Base-by-base conservation (phyloP, 2,888 invertebrate genomes). In the Apocheima hispidaria region DNA sequence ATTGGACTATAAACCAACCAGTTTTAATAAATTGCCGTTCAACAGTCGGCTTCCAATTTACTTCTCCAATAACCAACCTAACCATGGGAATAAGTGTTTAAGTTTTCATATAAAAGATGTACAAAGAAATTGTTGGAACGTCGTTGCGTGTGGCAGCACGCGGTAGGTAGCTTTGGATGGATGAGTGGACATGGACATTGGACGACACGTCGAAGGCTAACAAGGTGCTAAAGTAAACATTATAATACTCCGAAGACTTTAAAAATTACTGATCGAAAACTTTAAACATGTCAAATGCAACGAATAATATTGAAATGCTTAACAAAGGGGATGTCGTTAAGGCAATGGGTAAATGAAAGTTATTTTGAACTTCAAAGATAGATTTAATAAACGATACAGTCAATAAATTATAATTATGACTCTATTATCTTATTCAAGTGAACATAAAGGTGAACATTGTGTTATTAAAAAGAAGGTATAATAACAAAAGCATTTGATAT, bases 181-280 rank as follows among this genome's bases (percentile, higher is more conserved):
- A 81, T 78, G 79, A 75, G 76, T 78, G 73, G 73, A 78, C 80
- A 73, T n/a, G n/a, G n/a, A n/a, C n/a, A n/a, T n/a, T n/a, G n/a
- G n/a, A n/a, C n/a, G n/a, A 77, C 77, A 69, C 71, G 70, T 65
- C 72, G 88, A 90, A 90, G 90, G 90, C 78, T 83, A 90, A 88
- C 90, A 79, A 87, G 88, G 83, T 86, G 84, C 83, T 88, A 87
- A 88, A 90, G 86, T 87, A 84, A 86, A 85, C 81, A 82, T 81
- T 85, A 84, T 86, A 38, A 84, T 86, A 40, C 51, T 82, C 79
- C 71, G 83, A 85, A 84, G 80, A 81, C 78, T 73, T 86, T 82
- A 86, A 87, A 81, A 84, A 81, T 79, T 83, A 77, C 84, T 78
- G 81, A 83, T 70, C 77, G 71, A 81, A 78, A 73, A 73, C 43